These are phyloP conservation scores for Drosophila lowei DNA, from an alignment of 1,140 invertebrate species.

Conservation along the genomic window DNA sequence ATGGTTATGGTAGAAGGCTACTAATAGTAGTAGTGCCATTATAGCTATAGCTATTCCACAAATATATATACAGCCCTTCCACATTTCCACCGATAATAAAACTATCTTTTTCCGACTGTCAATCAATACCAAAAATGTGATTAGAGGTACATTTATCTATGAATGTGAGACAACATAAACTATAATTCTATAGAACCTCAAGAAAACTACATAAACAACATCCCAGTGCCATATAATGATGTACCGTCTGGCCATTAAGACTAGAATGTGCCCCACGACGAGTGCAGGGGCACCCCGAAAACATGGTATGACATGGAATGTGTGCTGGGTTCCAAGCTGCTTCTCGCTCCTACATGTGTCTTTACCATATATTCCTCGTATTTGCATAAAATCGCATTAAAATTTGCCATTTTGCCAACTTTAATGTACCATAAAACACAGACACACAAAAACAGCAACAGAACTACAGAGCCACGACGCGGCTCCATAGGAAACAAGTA, in stretches of 20 bases:
- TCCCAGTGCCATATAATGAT: slow-evolving; percentile 30
- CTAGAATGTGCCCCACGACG: slow-evolving; percentile 5
- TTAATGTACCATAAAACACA: slow-evolving; percentile 76
- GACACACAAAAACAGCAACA: slow-evolving; percentile 14
- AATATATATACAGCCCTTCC: no score
- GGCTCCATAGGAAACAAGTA: slow-evolving; percentile 55
- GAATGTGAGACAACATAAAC: no score
- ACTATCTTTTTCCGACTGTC: no score
- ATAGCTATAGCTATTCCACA: background rate
- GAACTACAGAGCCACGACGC: slow-evolving; percentile 17
- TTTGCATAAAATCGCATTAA: slow-evolving; percentile 80
- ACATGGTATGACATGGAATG: no score
- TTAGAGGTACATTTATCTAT: no score
- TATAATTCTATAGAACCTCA: no score
- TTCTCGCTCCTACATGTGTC: slow-evolving; percentile 16
- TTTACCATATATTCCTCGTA: slow-evolving; percentile 16
- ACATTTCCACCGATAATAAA: no score
- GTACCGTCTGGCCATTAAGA: slow-evolving; percentile 16
- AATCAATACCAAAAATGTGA: no score
- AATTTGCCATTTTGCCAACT: slow-evolving; percentile 79
- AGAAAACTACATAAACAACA: slow-evolving; percentile 18
- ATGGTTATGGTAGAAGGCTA: background rate
- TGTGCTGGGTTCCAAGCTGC: no score
- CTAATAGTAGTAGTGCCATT: background rate
- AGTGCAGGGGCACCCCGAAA: slow-evolving; percentile 2